phyloP scores from a whole-genome alignment of 23 tunicate species.

The Clavelina lepadiformis region DNA sequence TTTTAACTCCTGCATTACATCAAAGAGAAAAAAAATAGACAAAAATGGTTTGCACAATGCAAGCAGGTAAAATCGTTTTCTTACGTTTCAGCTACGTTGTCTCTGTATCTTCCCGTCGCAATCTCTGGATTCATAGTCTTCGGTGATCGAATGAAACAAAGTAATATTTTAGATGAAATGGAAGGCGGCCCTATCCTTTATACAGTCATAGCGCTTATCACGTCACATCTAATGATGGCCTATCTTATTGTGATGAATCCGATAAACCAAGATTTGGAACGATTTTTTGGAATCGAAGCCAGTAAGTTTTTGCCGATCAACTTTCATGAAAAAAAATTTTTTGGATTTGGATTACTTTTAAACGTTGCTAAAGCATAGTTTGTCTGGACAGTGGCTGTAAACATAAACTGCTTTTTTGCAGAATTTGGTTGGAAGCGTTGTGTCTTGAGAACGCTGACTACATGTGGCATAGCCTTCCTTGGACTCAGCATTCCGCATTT shows the following conservation, averaged over 20 bases:
- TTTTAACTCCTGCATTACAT: too few relatives aligned
- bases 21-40: too few relatives aligned
- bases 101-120: constrained; percentile 47
- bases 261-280: constrained; percentile 75
- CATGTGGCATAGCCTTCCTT: constrained; percentile 33
- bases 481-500: constrained; percentile 79
- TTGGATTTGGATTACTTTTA: background rate
- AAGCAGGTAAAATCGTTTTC: too few relatives aligned
- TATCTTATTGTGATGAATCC: constrained; percentile 70
- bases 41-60: too few relatives aligned
- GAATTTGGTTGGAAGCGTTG: constrained; percentile 62
- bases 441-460: constrained; percentile 33
- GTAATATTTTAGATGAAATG: constrained; percentile 65
- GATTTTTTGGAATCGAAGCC: constrained; percentile 39
- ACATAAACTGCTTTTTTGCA: constrained; percentile 20
- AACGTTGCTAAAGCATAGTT: background rate
- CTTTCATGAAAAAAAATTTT: background rate
- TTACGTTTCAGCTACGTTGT: constrained; percentile 46
- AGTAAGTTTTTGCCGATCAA: constrained; percentile 24
- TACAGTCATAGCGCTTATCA: constrained; percentile 66
- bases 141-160: constrained; percentile 59
- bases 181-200: constrained; percentile 38
- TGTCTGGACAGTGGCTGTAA: background rate
- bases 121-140: constrained; percentile 67
- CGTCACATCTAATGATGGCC: constrained; percentile 74